Conservation (phyloP, 2,888 invertebrate genomes). For the Ferdinandea cuprea region DNA sequence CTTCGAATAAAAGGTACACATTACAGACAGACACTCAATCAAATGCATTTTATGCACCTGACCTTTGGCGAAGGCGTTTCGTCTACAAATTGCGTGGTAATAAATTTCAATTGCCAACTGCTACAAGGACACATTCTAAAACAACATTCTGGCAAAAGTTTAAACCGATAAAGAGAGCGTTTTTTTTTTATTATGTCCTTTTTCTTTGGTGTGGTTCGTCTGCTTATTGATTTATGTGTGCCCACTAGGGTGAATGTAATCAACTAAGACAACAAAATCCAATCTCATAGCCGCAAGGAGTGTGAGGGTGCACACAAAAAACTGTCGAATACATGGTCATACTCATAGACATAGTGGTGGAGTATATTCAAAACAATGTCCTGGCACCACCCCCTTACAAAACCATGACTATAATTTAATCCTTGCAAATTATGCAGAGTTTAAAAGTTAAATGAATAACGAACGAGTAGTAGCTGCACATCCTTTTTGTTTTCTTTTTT, state of each 20-base stretch:
- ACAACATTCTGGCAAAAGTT: slow-evolving; percentile 21
- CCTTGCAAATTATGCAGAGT: slow-evolving; percentile 75
- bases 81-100: slow-evolving; percentile 45
- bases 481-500: slow-evolving; percentile 39
- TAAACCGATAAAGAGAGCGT: not conserved
- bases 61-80: slow-evolving; percentile 54
- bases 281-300: slow-evolving; percentile 65
- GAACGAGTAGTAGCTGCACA: slow-evolving; percentile 67
- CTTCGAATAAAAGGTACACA: not conserved
- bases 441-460: slow-evolving; percentile 75
- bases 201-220: slow-evolving; percentile 41
- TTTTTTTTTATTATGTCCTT: slow-evolving; percentile 38
- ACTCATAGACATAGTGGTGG: too few species aligned
- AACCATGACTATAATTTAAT: slow-evolving; percentile 74
- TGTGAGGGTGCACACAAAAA: slow-evolving; percentile 24
- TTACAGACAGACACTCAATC: slow-evolving; percentile 23
- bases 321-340: slow-evolving; percentile 1
- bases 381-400: slow-evolving; percentile 60
- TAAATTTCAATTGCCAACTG: slow-evolving; percentile 52
- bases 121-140: slow-evolving; percentile 42
- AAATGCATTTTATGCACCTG: slow-evolving; percentile 64
- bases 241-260: slow-evolving; percentile 62
- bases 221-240: slow-evolving; percentile 72
- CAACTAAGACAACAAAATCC: slow-evolving; percentile 73
- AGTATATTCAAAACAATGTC: slow-evolving; percentile 70